These are phyloP conservation scores for Drosophila acutilabella DNA, from an alignment of 2,888 invertebrate species.

Conservation along the genomic window DNA sequence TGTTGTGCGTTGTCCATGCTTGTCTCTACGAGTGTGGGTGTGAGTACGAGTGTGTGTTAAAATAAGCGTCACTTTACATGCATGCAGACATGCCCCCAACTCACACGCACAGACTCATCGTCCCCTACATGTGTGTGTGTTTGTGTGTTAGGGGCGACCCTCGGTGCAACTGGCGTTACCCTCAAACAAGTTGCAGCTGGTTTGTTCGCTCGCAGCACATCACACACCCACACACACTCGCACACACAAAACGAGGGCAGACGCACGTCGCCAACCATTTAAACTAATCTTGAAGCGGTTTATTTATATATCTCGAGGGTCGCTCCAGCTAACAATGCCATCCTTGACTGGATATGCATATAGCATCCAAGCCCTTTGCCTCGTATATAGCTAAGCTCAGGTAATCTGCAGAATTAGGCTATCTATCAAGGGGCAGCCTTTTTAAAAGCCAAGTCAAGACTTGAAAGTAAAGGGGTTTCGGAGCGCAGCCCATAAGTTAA, in stretches of 20 bases:
- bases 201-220: slow-evolving; percentile 17
- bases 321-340: slow-evolving; percentile 66
- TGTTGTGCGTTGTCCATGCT: slow-evolving; percentile 15
- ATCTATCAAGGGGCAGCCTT: slow-evolving; percentile 12
- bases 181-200: slow-evolving; percentile 43
- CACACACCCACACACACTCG: neutral
- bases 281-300: slow-evolving; percentile 75
- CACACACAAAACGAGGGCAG: slow-evolving; percentile 61
- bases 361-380: slow-evolving; percentile 19
- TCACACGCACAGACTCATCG: neutral
- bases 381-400: slow-evolving; percentile 26
- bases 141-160: slow-evolving; percentile 23
- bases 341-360: slow-evolving; percentile 31
- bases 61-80: slow-evolving; percentile 67
- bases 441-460: slow-evolving; percentile 10
- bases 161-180: slow-evolving; percentile 51
- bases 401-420: slow-evolving; percentile 42
- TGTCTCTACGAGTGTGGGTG: slow-evolving; percentile 25
- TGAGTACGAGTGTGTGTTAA: slow-evolving; percentile 34
- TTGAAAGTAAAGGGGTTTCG: neutral
- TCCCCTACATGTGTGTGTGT: slow-evolving; percentile 14
- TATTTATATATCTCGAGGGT: slow-evolving; percentile 74
- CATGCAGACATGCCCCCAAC: slow-evolving; percentile 31
- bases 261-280: slow-evolving; percentile 72
- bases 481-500: neutral